Evolutionary conservation across 2,888 invertebrate genomes (phyloP).

Genomic region (Salpingus planirostris): DNA sequence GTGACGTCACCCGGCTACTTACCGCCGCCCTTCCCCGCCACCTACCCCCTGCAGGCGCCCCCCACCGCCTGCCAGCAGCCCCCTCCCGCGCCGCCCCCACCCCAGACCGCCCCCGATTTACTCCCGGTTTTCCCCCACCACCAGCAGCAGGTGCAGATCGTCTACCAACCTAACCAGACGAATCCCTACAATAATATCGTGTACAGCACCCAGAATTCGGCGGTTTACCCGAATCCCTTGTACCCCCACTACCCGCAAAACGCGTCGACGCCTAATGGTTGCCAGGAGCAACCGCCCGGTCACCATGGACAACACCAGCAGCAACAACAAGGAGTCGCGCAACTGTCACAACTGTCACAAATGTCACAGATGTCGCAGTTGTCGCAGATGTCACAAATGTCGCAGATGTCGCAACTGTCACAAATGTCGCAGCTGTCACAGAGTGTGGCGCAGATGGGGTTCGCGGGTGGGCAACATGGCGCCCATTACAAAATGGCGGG

Average conservation of each 20-base stretch:
- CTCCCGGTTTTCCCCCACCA: conserved; percentile 26
- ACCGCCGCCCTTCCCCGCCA: conserved; percentile 10
- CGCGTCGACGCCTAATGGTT: conserved; percentile 31
- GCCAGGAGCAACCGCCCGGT: conserved; percentile 15
- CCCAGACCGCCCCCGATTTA: conserved; percentile 21
- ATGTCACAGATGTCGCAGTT: no score
- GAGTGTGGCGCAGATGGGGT: conserved; percentile 26
- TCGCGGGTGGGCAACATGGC: conserved; percentile 11
- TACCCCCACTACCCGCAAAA: conserved; percentile 23
- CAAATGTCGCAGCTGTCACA: conserved; percentile 25
- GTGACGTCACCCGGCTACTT: no score
- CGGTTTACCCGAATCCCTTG: conserved; percentile 8
- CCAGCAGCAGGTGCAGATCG: conserved; percentile 27
- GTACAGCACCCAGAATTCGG: conserved; percentile 25
- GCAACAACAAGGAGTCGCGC: no score
- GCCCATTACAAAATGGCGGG: conserved; percentile 12
- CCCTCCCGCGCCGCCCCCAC: conserved; percentile 14
- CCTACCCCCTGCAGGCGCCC: no score
- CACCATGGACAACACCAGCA: not conserved
- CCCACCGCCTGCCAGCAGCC: no score
- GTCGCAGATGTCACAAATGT: no score
- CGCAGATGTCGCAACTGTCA: no score
- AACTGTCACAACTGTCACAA: no score
- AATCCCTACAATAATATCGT: conserved; percentile 19
- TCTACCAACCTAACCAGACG: conserved; percentile 24